phyloP scores from a whole-genome alignment of 2,797 vertebrate genomes.

The Artibeus jamaicensis region DNA sequence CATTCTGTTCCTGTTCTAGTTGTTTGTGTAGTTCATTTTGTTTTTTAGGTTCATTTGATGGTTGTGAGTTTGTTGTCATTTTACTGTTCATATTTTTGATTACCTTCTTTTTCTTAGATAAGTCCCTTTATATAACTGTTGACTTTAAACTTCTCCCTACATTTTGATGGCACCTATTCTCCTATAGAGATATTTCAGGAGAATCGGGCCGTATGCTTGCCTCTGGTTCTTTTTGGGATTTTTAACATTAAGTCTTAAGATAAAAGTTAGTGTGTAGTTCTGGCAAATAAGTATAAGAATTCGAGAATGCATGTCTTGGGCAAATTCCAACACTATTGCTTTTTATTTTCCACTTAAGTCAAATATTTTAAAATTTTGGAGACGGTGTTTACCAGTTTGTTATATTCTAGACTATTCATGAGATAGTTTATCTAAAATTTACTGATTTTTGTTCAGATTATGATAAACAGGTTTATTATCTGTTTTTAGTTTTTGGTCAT shows the following conservation, averaged over 20 bases:
- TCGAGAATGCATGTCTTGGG: neutral
- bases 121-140: neutral
- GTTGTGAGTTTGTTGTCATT: no score
- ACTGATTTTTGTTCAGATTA: constrained; percentile 26
- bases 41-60: no score
- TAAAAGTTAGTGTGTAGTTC: neutral
- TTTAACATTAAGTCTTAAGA: constrained; percentile 21
- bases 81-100: no score
- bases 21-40: no score
- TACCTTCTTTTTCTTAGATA: no score
- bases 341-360: constrained; percentile 48
- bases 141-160: neutral
- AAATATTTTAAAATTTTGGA: constrained; percentile 42
- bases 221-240: constrained; percentile 9
- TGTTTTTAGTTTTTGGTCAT: neutral
- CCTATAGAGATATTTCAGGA: neutral
- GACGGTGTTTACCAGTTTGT: neutral
- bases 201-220: neutral
- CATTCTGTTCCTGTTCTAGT: no score
- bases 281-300: constrained; percentile 42
- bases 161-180: neutral
- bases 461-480: neutral
- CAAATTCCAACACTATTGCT: constrained; percentile 11
- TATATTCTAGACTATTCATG: neutral
- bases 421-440: constrained; percentile 29